A percentile compares a stretch with the other conserved stretches of the same genome.
These are phyloP conservation scores for Liparis tanakae DNA, from an alignment of 2,797 vertebrate species.

Conservation along the genomic window DNA sequence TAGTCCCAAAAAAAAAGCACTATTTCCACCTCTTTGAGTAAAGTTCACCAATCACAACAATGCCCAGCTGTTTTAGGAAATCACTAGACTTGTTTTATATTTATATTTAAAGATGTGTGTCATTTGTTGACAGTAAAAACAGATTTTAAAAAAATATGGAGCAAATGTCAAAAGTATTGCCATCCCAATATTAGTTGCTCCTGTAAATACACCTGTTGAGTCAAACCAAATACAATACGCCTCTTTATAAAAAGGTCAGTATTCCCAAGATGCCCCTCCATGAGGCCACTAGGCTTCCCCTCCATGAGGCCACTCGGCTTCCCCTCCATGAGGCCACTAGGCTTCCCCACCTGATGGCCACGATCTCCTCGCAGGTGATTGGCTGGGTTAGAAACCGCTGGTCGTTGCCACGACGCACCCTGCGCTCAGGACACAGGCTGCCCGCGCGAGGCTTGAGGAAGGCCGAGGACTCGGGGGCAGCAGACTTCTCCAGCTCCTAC, in stretches of 20 bases:
- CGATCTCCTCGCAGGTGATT: slow-evolving; percentile 81
- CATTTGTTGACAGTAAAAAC: not conserved
- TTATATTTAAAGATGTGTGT: not conserved
- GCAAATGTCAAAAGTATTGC: not conserved
- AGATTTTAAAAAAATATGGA: not conserved
- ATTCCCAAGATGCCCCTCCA: not conserved
- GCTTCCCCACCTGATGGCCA: slow-evolving; percentile 74
- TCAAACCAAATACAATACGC: not conserved
- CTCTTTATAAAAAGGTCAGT: not conserved
- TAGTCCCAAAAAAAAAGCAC: not conserved
- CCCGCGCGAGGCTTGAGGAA: slow-evolving; percentile 80
- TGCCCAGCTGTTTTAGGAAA: not conserved
- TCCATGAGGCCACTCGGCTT: slow-evolving; percentile 59
- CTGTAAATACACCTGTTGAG: not conserved
- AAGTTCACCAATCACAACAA: not conserved
- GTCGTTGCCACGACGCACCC: slow-evolving; percentile 74
- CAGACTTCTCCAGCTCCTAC: slow-evolving; percentile 84
- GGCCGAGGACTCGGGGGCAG: slow-evolving; percentile 67
- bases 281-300: slow-evolving; percentile 6
- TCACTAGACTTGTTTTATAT: not conserved
- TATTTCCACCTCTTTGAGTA: not conserved
- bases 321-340: not conserved
- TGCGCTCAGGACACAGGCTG: slow-evolving; percentile 71
- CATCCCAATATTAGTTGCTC: not conserved
- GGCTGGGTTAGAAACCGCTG: slow-evolving; percentile 83